Percentiles rank a stretch among this genome's conserved stretches.
Conservation (phyloP, 2,797 vertebrate species). For the Spondyliosoma cantharus region DNA sequence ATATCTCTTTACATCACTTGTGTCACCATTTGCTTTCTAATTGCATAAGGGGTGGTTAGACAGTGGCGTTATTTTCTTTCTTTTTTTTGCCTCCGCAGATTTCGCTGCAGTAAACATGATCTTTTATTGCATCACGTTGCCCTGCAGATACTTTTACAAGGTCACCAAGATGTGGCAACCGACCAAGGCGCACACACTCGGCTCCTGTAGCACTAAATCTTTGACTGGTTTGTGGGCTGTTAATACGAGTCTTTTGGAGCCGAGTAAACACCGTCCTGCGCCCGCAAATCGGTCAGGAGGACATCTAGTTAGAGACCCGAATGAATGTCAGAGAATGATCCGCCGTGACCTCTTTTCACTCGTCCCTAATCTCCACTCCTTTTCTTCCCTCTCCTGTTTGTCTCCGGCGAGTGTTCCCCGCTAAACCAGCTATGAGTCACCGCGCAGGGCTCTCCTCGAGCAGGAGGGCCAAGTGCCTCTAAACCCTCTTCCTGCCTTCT, state of each 20-base stretch:
- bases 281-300: conserved; percentile 32
- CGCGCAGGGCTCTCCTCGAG: conserved; percentile 46
- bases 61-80: conserved; percentile 23
- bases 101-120: conserved; percentile 64
- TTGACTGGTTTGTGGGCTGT: conserved; percentile 52
- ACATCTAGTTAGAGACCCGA: conserved; percentile 23
- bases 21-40: conserved; percentile 58
- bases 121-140: conserved; percentile 81
- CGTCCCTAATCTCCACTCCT: neutral
- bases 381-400: conserved; percentile 5
- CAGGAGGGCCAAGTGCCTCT: conserved; percentile 25
- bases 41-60: conserved; percentile 43
- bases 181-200: conserved; percentile 73
- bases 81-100: conserved; percentile 21
- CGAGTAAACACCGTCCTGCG: conserved; percentile 10
- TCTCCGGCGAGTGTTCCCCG: conserved; percentile 45
- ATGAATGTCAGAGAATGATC: conserved; percentile 22
- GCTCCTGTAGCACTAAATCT: conserved; percentile 66
- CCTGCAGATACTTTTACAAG: conserved; percentile 84
- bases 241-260: conserved; percentile 41
- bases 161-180: conserved; percentile 79
- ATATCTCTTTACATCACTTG: conserved; percentile 63
- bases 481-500: conserved; percentile 39
- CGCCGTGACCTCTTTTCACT: neutral
- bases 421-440: conserved; percentile 61